Percentiles rank a stretch among this genome's conserved stretches.
Conservation (phyloP, 2,113 vertebrate genomes). For the Salvelinus sp. region DNA sequence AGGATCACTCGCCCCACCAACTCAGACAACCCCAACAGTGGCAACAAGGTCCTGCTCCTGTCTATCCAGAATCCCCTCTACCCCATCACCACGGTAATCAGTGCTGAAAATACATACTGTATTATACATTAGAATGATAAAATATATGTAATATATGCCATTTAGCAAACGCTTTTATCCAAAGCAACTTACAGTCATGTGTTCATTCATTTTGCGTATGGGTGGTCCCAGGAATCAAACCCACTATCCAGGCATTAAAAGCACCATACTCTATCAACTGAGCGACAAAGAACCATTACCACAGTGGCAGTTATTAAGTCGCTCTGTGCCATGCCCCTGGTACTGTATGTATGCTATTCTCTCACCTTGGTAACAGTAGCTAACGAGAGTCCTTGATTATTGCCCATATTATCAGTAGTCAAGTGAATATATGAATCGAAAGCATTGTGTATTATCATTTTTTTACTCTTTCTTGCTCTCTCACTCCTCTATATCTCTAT, state of each 20-base stretch:
- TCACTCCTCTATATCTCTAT: not conserved
- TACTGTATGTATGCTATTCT: not conserved
- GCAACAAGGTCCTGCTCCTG: conserved; percentile 93
- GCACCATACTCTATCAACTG: too few relatives aligned
- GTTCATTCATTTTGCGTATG: too few relatives aligned
- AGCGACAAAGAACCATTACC: too few relatives aligned
- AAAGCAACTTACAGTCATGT: too few relatives aligned
- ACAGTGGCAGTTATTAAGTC: too few relatives aligned
- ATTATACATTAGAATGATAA: too few relatives aligned
- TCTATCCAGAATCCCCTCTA: conserved; percentile 97
- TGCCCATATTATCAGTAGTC: not conserved
- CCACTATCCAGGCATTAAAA: too few relatives aligned
- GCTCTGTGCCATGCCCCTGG: not conserved
- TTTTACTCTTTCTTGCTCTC: not conserved
- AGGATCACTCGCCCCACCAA: conserved; percentile 94
- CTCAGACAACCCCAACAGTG: conserved; percentile 91
- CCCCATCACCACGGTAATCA: conserved; percentile 91
- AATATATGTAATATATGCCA: not conserved
- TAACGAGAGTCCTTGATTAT: not conserved
- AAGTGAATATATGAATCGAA: not conserved
- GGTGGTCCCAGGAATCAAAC: too few relatives aligned
- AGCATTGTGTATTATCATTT: not conserved
- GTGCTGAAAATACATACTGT: not conserved
- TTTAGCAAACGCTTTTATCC: too few relatives aligned
- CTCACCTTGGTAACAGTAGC: not conserved